phyloP scores from a whole-genome alignment of 2,888 invertebrate genomes.

The Xestia c-nigrum region DNA sequence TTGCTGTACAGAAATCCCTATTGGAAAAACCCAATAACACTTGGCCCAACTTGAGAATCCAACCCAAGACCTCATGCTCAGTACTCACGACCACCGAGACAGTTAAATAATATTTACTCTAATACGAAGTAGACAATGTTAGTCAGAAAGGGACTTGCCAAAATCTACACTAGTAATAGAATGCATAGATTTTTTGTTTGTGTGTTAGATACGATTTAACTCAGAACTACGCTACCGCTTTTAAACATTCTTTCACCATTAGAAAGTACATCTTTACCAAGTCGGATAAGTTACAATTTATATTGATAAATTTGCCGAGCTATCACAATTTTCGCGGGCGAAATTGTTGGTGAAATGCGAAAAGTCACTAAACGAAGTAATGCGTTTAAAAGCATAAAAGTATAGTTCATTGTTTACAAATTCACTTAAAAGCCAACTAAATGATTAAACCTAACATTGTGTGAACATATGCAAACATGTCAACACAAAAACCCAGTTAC shows the following conservation, averaged over 20 bases:
- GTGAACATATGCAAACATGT: constrained; percentile 5
- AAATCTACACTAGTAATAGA: not conserved
- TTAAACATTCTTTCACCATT: no score
- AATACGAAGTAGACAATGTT: not conserved
- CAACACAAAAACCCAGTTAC: constrained; percentile 18
- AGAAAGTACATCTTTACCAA: no score
- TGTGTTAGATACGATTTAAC: no score
- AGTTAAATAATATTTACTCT: not conserved
- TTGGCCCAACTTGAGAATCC: not conserved
- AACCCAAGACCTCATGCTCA: not conserved
- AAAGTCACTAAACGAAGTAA: not conserved
- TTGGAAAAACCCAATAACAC: not conserved
- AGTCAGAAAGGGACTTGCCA: no score
- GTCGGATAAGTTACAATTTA: no score
- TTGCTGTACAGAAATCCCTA: not conserved
- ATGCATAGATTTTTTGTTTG: no score
- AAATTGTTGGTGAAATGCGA: no score
- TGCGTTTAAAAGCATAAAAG: not conserved
- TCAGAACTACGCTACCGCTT: no score
- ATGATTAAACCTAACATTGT: constrained; percentile 10
- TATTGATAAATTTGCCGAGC: no score
- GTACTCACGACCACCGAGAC: not conserved
- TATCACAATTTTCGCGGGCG: no score
- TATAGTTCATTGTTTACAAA: not conserved
- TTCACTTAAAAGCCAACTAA: not conserved